Base-by-base conservation (phyloP, 1,140 invertebrate species). In the Dendroctonus valens region DNA sequence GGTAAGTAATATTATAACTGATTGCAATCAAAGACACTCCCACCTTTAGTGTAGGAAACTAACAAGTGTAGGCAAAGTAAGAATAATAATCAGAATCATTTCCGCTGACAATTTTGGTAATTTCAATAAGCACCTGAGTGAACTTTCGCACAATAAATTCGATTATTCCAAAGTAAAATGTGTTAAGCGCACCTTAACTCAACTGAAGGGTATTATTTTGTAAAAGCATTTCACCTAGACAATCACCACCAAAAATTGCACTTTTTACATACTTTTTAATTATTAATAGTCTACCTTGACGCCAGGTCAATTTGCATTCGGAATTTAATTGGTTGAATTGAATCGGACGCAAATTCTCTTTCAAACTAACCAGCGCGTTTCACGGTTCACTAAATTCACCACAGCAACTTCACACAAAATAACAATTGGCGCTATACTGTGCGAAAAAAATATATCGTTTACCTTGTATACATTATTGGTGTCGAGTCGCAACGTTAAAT, bases 401-500 rank as follows among this genome's bases (percentile, higher is more conserved):
- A 53, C 14, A 59, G 49, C 44, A 11, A 59, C 41, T 46, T 42
- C 60, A 62, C 26, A 26, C 51, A 67, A 50, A 65, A 53, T 66
- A 50, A 58, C 58, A 67, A 67, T 48, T 67, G 65, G 57, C 49
- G 54, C 12, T 59, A 50, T 59, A 67, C 62, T 41, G 48, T 53
- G 49, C 26, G 40, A 70, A 58, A 63, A 54, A 70, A 63, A 68
- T 55, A 49, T 57, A 67, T 65, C 51, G 61, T 69, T 71, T 71
- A 71, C 69, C 69, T 71, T 71, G 67, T 69, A 62, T 66, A 69
- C 63, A 66, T 68, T 68, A 68, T 68, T 65, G 48, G 58, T 62
- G 65, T 64, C 69, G 63, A 68, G 62, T 71, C 62, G 68, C 67
- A 52, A 66, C 44, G 62, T 55, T 65, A 71, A 68, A 69, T 71